phyloP scores from a whole-genome alignment of 2,113 vertebrate genomes.

The Syngnathus typhle region DNA sequence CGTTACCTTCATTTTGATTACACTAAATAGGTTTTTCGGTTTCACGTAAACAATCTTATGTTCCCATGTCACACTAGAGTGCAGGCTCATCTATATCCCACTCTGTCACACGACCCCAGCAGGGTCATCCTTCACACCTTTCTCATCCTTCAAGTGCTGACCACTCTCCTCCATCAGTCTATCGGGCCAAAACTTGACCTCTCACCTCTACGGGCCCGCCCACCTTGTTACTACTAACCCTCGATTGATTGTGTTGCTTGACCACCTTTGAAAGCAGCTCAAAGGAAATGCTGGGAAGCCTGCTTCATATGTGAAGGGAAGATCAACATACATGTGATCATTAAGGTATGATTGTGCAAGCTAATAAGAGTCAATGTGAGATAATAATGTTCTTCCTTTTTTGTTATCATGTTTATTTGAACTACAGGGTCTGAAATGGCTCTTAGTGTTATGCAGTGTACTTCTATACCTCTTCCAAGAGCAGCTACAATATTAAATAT shows the following conservation, averaged over 20 bases:
- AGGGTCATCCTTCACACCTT: conserved; percentile 64
- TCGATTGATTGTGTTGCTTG: conserved; percentile 52
- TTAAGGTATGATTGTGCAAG: not conserved
- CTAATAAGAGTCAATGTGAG: not conserved
- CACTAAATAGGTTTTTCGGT: not conserved
- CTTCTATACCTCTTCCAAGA: not conserved
- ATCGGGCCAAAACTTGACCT: conserved; percentile 64
- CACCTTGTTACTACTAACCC: conserved; percentile 59
- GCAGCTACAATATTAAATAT: not conserved
- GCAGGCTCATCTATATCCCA: conserved; percentile 66
- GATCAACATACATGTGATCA: not conserved
- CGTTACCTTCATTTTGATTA: no score
- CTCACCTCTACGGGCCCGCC: conserved; percentile 51
- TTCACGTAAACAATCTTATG: conserved; percentile 1
- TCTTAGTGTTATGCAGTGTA: not conserved
- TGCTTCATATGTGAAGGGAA: conserved; percentile 4
- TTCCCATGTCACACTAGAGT: conserved; percentile 45
- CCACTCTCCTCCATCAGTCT: conserved; percentile 66
- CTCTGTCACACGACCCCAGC: conserved; percentile 48
- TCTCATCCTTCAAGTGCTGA: conserved; percentile 54
- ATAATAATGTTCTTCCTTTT: no score
- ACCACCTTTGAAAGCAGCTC: conserved; percentile 16
- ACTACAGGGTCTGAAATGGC: not conserved
- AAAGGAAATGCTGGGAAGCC: not conserved
- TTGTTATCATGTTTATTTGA: not conserved